These are phyloP conservation scores for Tenthredo livida DNA, from an alignment of 2,888 invertebrate genomes.

Conservation along the genomic window DNA sequence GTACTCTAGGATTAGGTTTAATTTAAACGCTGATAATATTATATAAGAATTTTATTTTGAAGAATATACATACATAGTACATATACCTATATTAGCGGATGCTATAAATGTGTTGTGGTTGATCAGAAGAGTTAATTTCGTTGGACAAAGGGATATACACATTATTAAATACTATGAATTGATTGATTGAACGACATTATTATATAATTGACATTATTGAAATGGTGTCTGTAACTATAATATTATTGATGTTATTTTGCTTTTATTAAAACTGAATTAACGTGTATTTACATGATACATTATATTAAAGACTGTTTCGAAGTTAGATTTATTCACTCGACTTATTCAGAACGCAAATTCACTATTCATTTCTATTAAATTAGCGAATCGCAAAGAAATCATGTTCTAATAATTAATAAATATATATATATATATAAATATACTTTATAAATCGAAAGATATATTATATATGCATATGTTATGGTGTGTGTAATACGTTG, in stretches of 20 bases:
- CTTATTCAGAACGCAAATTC: slow-evolving; percentile 32
- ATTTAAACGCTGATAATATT: slow-evolving; percentile 22
- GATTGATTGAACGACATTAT: background rate
- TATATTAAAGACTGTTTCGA: slow-evolving; percentile 44
- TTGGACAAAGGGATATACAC: slow-evolving; percentile 45
- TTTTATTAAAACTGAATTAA: background rate
- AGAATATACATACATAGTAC: background rate
- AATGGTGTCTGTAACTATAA: slow-evolving; percentile 7
- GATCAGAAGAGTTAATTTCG: slow-evolving; percentile 27
- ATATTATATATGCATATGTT: slow-evolving; percentile 40
- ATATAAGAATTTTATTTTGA: slow-evolving; percentile 34
- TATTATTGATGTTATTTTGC: slow-evolving; percentile 43
- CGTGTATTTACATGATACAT: slow-evolving; percentile 10
- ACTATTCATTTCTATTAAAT: slow-evolving; percentile 21
- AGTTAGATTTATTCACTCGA: slow-evolving; percentile 34
- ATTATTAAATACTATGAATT: slow-evolving; percentile 6
- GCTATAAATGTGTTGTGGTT: slow-evolving; percentile 19
- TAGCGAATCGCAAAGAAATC: slow-evolving; percentile 13
- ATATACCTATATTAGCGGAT: slow-evolving; percentile 30
- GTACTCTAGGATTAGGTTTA: slow-evolving; percentile 15
- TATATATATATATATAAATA: slow-evolving; percentile 26
- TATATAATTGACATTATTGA: background rate
- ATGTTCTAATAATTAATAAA: slow-evolving; percentile 32
- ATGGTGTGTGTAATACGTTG: slow-evolving; percentile 32
- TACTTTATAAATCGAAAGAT: slow-evolving; percentile 32